Evolutionary conservation across 2,797 vertebrate species (phyloP), one percentile per base, ranked within the genome.

Genomic region (Halcyon leucocephala): DNA sequence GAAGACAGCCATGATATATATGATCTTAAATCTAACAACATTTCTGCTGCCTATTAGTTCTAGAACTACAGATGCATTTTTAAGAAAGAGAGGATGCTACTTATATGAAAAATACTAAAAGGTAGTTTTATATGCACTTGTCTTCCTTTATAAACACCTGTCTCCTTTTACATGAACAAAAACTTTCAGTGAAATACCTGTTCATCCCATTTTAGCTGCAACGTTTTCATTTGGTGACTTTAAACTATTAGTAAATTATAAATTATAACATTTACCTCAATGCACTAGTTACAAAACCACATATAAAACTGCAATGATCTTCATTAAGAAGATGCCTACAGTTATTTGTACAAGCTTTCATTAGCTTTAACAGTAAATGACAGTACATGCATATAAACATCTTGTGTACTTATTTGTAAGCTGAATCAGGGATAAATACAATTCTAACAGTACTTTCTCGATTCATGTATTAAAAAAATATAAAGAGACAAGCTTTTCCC

Each of bases 311-410:
- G 28, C 46, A 92, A 14, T 31, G 39, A 58, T 14, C 15, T 72
- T 93, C 71, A 90, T 91, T 96, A 89, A n/a, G 35, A 96, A 92
- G 39, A 88, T 78, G 54, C 14, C 67, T 70, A 55, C 33, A 91
- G 67, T 80, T 94, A 93, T 91, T 84, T 94, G 65, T 65, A 51
- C 24, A 91, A 82, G 31, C 21, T 81, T 94, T 92, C 57, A 24
- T 69, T 85, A 78, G 6, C 37, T 91, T 91, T 89, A 91, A 77
- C 49, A 25, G 52, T 60, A 92, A 48, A 42, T 89, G 79, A 71
- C 78, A 86, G 42, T 88, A 42, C 18, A 76, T 39, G 10, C 54
- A 33, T 37, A 90, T 70, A 91, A 95, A 87, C 39, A n/a, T 94
- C 79, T 81, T 92, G 39, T 79, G n/a, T 41, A 17, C 22, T 88